These are phyloP conservation scores for Motacilla tschutschensis DNA, from an alignment of 2,113 vertebrate genomes.

Conservation along the genomic window DNA sequence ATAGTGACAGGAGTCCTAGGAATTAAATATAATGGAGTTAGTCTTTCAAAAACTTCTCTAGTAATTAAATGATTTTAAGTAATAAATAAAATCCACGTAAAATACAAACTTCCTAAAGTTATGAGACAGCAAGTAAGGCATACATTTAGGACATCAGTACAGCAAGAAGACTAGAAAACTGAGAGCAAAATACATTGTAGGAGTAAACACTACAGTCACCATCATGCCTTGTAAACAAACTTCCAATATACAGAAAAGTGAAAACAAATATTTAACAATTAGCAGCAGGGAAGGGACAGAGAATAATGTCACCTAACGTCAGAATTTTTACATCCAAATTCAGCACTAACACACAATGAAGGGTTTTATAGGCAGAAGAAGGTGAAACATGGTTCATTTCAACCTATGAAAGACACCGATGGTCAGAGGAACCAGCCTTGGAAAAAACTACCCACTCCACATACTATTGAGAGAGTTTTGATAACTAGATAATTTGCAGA, in stretches of 20 bases:
- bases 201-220: neutral
- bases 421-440: neutral
- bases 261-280: neutral
- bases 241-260: neutral
- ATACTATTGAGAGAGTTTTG: neutral
- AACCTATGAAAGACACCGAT: neutral
- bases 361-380: accelerated
- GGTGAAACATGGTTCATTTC: neutral
- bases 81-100: neutral
- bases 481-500: neutral
- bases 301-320: neutral
- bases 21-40: neutral
- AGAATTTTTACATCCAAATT: neutral
- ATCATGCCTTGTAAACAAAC: neutral
- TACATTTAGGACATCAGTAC: neutral
- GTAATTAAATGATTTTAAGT: neutral
- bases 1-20: neutral
- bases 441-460: neutral
- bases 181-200: neutral
- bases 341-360: neutral
- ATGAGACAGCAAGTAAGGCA: neutral
- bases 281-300: neutral
- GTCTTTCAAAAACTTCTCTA: neutral
- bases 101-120: neutral
- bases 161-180: neutral